These are phyloP conservation scores for Pitta sordida DNA, from an alignment of 2,113 vertebrate genomes.

Conservation along the genomic window DNA sequence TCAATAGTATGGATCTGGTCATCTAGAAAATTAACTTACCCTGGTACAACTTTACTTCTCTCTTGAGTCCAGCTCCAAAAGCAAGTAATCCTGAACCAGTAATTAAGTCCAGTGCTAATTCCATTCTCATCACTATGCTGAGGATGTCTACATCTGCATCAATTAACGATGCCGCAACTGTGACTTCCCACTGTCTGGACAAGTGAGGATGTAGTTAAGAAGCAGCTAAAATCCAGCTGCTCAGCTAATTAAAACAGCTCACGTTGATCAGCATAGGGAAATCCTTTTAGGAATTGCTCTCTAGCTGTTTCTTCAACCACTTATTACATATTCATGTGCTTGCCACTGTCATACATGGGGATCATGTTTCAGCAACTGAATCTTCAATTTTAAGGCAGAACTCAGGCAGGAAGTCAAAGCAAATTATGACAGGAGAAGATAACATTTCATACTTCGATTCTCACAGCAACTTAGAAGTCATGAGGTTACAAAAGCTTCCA, in stretches of 20 bases:
- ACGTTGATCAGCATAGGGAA: background rate
- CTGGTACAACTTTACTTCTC: background rate
- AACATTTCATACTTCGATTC: background rate
- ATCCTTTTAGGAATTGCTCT: conserved; percentile 30
- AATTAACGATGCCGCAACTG: background rate
- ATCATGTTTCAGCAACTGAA: background rate
- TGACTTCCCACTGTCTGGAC: background rate
- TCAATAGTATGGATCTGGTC: background rate
- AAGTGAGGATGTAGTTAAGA: background rate
- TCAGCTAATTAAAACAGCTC: conserved; percentile 44
- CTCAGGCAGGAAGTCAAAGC: conserved; percentile 24
- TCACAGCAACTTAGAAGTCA: background rate
- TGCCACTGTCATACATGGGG: conserved; percentile 17
- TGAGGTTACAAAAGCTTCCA: background rate
- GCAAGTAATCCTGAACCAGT: background rate
- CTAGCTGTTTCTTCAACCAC: conserved; percentile 15
- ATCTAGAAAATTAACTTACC: background rate
- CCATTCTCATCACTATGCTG: conserved; percentile 16
- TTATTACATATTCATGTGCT: conserved; percentile 34
- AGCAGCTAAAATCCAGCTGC: conserved; percentile 51
- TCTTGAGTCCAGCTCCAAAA: background rate
- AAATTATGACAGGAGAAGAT: conserved; percentile 6
- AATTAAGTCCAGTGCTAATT: background rate
- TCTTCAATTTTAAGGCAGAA: conserved; percentile 18
- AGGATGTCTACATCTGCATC: background rate